Conservation (phyloP, 2,888 invertebrate species). For the Dichetophora obliterata region DNA sequence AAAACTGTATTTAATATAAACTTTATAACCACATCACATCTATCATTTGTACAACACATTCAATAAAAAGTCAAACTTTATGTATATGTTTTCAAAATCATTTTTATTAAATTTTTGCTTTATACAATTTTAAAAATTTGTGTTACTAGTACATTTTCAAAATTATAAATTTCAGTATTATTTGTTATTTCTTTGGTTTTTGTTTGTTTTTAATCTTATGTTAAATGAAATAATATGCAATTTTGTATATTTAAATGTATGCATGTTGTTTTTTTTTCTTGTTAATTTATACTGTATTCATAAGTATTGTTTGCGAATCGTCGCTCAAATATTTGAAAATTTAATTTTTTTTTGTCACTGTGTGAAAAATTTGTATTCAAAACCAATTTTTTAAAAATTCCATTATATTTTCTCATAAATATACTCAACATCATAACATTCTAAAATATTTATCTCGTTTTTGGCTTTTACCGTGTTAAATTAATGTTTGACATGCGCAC, state of each 20-base stretch:
- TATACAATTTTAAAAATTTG: not conserved
- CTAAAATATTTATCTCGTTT: no score
- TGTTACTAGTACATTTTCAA: no score
- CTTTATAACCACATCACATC: no score
- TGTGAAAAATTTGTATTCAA: no score
- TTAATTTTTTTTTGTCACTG: not conserved
- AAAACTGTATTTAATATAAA: no score
- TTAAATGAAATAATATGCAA: conserved; percentile 3
- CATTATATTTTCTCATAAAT: no score
- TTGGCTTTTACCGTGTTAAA: no score
- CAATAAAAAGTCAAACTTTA: no score
- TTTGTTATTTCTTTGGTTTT: not conserved
- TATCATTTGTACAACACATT: no score
- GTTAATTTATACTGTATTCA: not conserved
- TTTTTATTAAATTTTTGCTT: not conserved
- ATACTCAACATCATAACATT: no score
- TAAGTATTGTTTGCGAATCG: not conserved
- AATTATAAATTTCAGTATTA: not conserved
- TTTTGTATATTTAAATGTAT: not conserved
- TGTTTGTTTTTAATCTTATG: not conserved
- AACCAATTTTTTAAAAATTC: no score
- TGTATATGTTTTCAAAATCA: not conserved
- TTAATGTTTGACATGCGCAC: not conserved
- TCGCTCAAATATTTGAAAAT: not conserved
- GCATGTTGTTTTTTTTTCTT: not conserved